Conservation (phyloP, 2,888 invertebrate genomes). For the Dryomyza anilis region DNA sequence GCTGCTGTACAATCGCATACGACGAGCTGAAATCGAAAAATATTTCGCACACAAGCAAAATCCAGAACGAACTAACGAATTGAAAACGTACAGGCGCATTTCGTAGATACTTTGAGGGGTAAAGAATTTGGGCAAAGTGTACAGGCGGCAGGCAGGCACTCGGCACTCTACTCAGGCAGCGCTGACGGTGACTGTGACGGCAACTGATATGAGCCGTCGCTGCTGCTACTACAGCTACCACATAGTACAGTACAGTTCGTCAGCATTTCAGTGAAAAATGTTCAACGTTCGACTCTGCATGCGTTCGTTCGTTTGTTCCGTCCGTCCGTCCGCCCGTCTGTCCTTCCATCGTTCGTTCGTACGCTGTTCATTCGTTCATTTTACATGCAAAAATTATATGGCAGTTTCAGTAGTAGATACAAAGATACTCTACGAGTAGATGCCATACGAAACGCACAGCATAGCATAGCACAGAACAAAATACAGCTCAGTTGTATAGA, state of each 20-base stretch:
- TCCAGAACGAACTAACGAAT: background rate
- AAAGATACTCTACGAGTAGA: too few relatives aligned
- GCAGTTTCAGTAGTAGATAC: background rate
- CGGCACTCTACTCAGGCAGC: too few relatives aligned
- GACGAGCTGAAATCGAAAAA: conserved; percentile 2
- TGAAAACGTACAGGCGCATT: background rate
- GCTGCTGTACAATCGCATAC: background rate
- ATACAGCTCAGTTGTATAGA: too few relatives aligned
- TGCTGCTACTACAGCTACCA: background rate
- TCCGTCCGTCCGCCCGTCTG: too few relatives aligned
- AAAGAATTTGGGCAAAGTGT: background rate
- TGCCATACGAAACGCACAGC: too few relatives aligned
- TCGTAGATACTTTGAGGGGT: background rate
- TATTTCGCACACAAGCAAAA: conserved; percentile 1
- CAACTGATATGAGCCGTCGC: background rate
- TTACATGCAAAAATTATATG: background rate
- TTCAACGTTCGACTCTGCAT: background rate
- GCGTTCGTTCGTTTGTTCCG: too few relatives aligned
- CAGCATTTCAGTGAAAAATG: conserved; percentile 9
- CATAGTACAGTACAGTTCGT: conserved; percentile 9
- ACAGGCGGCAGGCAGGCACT: conserved; percentile 13
- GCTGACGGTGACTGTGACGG: too few relatives aligned
- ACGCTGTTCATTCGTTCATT: too few relatives aligned
- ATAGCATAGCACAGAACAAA: too few relatives aligned
- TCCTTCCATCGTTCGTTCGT: too few relatives aligned